These are phyloP conservation scores for Drosophila virilis DNA, from an alignment of 1,140 invertebrate genomes.

Conservation along the genomic window DNA sequence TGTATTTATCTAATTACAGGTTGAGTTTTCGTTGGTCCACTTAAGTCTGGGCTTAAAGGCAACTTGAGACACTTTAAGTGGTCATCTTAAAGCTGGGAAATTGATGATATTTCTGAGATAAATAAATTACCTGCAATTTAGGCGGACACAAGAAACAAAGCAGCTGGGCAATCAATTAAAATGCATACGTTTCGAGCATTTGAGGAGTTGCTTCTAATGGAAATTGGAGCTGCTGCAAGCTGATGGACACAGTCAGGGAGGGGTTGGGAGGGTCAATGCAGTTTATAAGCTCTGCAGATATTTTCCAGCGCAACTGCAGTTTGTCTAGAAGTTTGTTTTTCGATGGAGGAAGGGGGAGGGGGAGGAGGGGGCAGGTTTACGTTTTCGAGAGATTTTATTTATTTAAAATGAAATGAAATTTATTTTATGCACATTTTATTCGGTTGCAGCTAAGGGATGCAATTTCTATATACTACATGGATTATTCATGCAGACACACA, in stretches of 20 bases:
- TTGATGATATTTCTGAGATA: slow-evolving; percentile 60
- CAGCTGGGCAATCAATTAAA: slow-evolving; percentile 73
- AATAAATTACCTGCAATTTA: slow-evolving; percentile 54
- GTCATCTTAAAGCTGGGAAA: slow-evolving; percentile 39
- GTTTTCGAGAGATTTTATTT: slow-evolving; percentile 60
- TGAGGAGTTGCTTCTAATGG: slow-evolving; percentile 37
- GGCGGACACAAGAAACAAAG: slow-evolving; percentile 25
- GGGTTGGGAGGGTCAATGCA: background rate
- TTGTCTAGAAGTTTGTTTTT: slow-evolving; percentile 70
- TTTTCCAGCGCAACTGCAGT: slow-evolving; percentile 39
- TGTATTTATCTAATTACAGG: too few species aligned
- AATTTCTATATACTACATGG: slow-evolving; percentile 47
- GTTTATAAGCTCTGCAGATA: background rate
- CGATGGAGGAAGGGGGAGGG: background rate
- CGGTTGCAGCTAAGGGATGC: slow-evolving; percentile 39
- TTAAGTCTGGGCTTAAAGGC: background rate
- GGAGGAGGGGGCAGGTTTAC: background rate
- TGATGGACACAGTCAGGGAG: too few species aligned
- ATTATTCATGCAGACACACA: slow-evolving; percentile 43
- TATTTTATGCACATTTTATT: slow-evolving; percentile 75
- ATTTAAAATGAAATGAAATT: slow-evolving; percentile 82
- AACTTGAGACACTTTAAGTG: slow-evolving; percentile 21
- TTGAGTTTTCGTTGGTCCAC: too few species aligned
- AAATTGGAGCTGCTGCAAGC: slow-evolving; percentile 22
- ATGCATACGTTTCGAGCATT: slow-evolving; percentile 44